Base-by-base conservation (phyloP, 2,888 invertebrate species). In the Atethmia centrago region DNA sequence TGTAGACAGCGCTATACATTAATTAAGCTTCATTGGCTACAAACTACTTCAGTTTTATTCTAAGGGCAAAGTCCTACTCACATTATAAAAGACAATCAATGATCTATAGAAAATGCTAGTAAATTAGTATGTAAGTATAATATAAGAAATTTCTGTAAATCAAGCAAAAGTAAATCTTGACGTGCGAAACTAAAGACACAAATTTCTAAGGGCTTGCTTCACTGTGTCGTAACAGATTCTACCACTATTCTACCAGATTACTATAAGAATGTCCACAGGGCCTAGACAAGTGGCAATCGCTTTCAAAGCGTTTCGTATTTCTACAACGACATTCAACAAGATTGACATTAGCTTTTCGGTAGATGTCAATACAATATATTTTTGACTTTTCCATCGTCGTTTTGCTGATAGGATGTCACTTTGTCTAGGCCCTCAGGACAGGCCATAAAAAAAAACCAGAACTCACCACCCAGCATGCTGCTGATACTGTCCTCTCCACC, bases 401-500 rank as follows among this genome's bases (percentile, higher is more conserved):
- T 21, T 21, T 8, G 28, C 25, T 42, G 10, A 21, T 8, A 28
- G 14, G 28, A 63, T 47, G 28, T n/a, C 28, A n/a, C 10, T n/a
- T 21, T 31, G n/a, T 16, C 31, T n/a, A 49, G 31, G n/a, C 10
- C 31, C 31, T 47, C n/a, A 5, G 28, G 3, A 31, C 47, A 47
- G n/a, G 19, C 9, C 45, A 36, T 2, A 61, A 53, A 31, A 36
- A 21, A 14, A 28, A 31, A 45, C 12, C 45, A 51, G 86, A 75
- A 86, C 96, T 91, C 89, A 96, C 97, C 97, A 94, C 87, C 97
- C 94, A 86, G 96, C 92, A 91, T 97, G 96, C 76, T 95, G 93
- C 95, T 97, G 96, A 83, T 95, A 96, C 95, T 98, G 98, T 67
- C 99, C 99, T 90, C 99, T 97, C 99, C 99, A 99, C 99, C 99